phyloP scores from a whole-genome alignment of 2,113 vertebrate species.

The Ammodytes marinus region DNA sequence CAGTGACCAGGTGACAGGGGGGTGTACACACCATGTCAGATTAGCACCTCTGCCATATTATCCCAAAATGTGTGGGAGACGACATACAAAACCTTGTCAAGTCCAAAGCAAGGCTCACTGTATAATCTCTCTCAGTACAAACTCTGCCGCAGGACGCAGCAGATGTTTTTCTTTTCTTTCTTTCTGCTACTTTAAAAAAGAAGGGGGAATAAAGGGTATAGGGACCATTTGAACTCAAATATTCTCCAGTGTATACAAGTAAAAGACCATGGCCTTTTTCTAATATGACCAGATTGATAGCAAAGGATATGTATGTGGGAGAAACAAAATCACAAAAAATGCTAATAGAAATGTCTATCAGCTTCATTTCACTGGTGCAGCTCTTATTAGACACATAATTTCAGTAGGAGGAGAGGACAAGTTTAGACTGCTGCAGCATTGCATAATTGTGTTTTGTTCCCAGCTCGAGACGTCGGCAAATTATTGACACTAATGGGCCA shows the following conservation, averaged over 20 bases:
- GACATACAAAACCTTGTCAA: slow-evolving; percentile 69
- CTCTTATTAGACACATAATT: slow-evolving; percentile 53
- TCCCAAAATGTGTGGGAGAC: slow-evolving; percentile 64
- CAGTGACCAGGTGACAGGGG: slow-evolving; percentile 66
- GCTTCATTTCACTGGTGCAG: slow-evolving; percentile 34
- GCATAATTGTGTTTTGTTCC: slow-evolving; percentile 22
- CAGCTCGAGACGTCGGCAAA: slow-evolving; percentile 30
- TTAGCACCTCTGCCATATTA: slow-evolving; percentile 67
- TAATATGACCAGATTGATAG: slow-evolving; percentile 5
- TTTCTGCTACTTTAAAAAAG: slow-evolving; percentile 33
- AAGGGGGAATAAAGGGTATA: slow-evolving; percentile 5
- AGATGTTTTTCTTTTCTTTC: slow-evolving; percentile 54
- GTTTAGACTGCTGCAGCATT: slow-evolving; percentile 49
- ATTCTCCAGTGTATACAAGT: slow-evolving; percentile 4
- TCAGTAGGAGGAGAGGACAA: slow-evolving; percentile 34
- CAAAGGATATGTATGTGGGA: slow-evolving; percentile 28
- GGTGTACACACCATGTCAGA: slow-evolving; percentile 60
- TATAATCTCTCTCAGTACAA: slow-evolving; percentile 77
- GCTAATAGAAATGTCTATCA: slow-evolving; percentile 40
- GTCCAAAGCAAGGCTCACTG: slow-evolving; percentile 53
- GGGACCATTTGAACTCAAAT: not conserved
- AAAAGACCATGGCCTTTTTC: slow-evolving; percentile 6
- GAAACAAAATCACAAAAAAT: slow-evolving; percentile 28
- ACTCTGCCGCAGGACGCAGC: slow-evolving; percentile 65
- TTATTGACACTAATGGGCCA: slow-evolving; percentile 26